phyloP scores from a whole-genome alignment of 2,113 vertebrate species.

The Antechinus stuartii region DNA sequence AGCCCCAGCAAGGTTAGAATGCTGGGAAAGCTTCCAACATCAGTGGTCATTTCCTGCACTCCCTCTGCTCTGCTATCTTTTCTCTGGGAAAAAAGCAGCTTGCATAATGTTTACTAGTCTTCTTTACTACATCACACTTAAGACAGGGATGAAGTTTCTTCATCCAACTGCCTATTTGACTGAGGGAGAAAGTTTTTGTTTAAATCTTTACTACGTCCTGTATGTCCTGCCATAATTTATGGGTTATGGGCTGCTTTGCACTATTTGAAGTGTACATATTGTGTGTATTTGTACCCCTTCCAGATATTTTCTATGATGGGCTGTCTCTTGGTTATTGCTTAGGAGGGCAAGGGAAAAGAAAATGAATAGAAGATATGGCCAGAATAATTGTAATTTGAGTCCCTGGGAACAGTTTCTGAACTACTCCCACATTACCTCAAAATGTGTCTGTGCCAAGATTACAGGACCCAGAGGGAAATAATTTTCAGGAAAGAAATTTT shows the following conservation, averaged over 20 bases:
- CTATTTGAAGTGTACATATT: neutral
- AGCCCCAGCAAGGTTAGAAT: neutral
- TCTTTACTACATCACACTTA: neutral
- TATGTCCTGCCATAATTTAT: neutral
- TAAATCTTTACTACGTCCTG: neutral
- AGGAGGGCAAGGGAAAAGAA: neutral
- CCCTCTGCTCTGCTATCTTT: neutral
- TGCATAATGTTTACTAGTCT: neutral
- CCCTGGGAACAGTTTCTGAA: neutral
- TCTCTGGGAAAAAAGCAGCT: neutral
- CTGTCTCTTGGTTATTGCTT: neutral
- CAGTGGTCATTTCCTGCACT: neutral
- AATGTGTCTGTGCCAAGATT: neutral
- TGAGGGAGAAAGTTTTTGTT: neutral
- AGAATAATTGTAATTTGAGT: neutral
- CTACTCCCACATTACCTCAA: neutral
- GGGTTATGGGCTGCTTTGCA: neutral
- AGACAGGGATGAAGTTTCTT: neutral
- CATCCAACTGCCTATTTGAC: neutral
- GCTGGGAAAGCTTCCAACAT: neutral
- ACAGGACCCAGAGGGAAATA: neutral
- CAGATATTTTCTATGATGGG: neutral
- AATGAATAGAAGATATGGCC: neutral
- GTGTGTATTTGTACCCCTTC: neutral
- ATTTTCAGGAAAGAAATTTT: neutral